Base-by-base conservation (phyloP, 2,888 invertebrate species). In the Stomorhina lunata region DNA sequence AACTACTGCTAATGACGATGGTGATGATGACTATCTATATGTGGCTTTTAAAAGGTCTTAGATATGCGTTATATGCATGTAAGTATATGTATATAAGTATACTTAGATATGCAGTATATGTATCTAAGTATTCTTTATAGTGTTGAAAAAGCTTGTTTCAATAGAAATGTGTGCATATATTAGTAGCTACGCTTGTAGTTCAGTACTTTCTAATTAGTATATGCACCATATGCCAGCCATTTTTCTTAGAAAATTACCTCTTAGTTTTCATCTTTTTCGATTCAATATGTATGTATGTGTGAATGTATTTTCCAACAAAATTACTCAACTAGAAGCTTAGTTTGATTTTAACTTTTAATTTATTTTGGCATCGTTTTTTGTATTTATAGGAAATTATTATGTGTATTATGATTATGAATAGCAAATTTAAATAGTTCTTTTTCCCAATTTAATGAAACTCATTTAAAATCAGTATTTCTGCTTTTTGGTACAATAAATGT, bases 121-220 rank as follows among this genome's bases (percentile, higher is more conserved):
- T 12, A 3, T 37, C 12, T 12, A 37, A 12, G 37, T 37, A 37
- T 12, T n/a, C 12, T 37, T 12, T 12, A 43, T 5, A 43, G 6
- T 7, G 15, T 15, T 15, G 15, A 4, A 43, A 15, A 15, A 43
- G 6, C 43, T 17, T n/a, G 17, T n/a, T 12, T 37, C 12, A 37
- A 37, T 37, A 37, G 1, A 37, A 37, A 37, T 37, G 17, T 17
- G 6, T 17, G 7, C 43, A 4, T 15, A 12, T n/a, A 17, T 43
- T 43, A n/a, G 15, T 43, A n/a, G n/a, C n/a, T 43, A 17, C 15
- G 7, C 32, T 9, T 17, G n/a, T 48, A 17, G 29, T 10, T 15
- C 27, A 66, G 22, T 50, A 59, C 10, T 61, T 43, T 77, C 57
- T 76, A 76, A 81, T 71, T 71, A 81, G 65, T 59, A 34, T 48